Base-by-base conservation (phyloP, 2,113 vertebrate genomes). In the Leuciscus idus region DNA sequence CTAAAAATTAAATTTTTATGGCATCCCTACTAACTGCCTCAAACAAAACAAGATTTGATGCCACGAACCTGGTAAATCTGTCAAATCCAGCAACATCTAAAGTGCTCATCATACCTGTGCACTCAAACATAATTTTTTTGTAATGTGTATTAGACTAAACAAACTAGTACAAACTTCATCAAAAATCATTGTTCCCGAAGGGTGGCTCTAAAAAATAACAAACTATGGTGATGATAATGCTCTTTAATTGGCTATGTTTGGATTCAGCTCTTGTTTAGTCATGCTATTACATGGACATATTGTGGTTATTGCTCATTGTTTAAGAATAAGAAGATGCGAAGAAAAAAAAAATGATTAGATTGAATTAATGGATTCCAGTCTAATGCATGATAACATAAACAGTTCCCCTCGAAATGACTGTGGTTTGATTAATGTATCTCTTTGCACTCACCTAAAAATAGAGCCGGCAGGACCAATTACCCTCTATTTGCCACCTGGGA, bases 401-500 rank as follows among this genome's bases (percentile, higher is more conserved):
- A 55, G 62, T 70, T 82, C 43, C 19, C 66, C 46, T 70, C 21
- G 26, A 52, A 82, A 82, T 50, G 39, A 80, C 55, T 43, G n/a
- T 7, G 66, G 30, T 79, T 39, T 81, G 77, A 86, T 86, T 81
- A 86, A 86, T 81, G 85, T 62, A 46, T 86, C 76, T 74, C 81
- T 87, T 83, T 87, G 19, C 55, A 61, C 15, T 61, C 36, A 59
- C 59, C 86, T 48, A 74, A 62, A 84, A 74, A 80, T 81, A 84
- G 64, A 70, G 59, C 28, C 33, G 2, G 46, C 57, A 36, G 80
- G 77, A 76, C 75, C 81, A 81, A 84, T 81, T 80, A 48, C 30
- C 68, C 68, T 80, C 75, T 26, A 74, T 84, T 66, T 81, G 75
- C 64, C 81, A 87, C 82, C 86, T 84, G 86, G 86, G 76, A 87